phyloP scores from a whole-genome alignment of 2,888 invertebrate genomes.

The Nemotelus nigrinus region DNA sequence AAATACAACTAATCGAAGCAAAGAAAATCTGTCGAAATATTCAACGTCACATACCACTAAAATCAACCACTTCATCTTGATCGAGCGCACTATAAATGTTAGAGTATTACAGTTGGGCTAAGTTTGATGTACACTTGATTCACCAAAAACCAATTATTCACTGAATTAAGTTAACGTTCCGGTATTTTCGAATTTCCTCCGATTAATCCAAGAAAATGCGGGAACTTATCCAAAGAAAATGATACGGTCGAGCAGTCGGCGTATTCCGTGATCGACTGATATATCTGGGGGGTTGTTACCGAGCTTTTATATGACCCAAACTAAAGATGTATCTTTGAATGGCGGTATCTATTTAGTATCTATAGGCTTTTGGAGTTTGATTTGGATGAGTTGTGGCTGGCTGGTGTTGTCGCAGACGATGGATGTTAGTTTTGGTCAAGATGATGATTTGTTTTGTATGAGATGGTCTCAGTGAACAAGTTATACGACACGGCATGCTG shows the following conservation, averaged over 20 bases:
- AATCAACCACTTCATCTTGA: conserved; percentile 48
- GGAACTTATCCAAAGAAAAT: not conserved
- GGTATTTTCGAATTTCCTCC: not conserved
- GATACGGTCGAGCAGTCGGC: conserved; percentile 46
- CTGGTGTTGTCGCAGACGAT: not conserved
- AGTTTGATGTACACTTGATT: not conserved
- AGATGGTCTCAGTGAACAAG: not conserved
- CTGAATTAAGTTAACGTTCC: not conserved
- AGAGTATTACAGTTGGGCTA: conserved; percentile 11
- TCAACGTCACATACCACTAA: conserved; percentile 43
- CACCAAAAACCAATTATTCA: too few relatives aligned
- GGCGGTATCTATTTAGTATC: conserved; percentile 7
- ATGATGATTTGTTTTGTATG: not conserved
- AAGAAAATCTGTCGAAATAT: too few relatives aligned
- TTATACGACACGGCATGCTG: not conserved
- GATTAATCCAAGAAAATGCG: not conserved
- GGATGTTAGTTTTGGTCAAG: not conserved
- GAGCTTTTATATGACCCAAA: conserved; percentile 60
- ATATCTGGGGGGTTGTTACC: conserved; percentile 58
- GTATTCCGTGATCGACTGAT: conserved; percentile 61
- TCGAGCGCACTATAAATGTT: conserved; percentile 29
- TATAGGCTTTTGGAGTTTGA: not conserved
- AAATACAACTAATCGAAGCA: too few relatives aligned
- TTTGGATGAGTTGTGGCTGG: not conserved
- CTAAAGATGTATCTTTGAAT: conserved; percentile 13